Percentiles rank a stretch among this genome's conserved stretches.
phyloP scores from a whole-genome alignment of 2,888 invertebrate genomes.

The Cryptus viduatorius region DNA sequence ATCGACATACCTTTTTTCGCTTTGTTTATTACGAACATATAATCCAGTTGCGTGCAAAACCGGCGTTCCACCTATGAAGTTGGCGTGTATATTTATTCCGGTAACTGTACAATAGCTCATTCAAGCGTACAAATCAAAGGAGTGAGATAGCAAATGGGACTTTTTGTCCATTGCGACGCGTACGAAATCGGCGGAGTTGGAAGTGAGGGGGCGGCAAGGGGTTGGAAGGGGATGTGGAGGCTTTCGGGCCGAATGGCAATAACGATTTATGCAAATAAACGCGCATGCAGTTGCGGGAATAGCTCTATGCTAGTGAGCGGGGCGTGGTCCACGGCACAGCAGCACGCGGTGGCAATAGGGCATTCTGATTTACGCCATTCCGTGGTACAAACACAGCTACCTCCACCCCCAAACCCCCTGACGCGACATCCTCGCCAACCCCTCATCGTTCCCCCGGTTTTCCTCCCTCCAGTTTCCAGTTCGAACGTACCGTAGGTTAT shows the following conservation, averaged over 20 bases:
- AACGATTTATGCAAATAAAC: slow-evolving; percentile 76
- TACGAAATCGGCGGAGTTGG: neutral
- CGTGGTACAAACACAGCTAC: slow-evolving; percentile 38
- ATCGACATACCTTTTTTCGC: neutral
- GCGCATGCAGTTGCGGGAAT: slow-evolving; percentile 58
- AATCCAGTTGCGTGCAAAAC: neutral
- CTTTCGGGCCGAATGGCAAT: slow-evolving; percentile 61
- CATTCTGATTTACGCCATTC: slow-evolving; percentile 81
- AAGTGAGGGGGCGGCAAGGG: neutral
- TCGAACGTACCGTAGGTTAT: slow-evolving; percentile 76
- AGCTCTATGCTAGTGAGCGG: slow-evolving; percentile 63
- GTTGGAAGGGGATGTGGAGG: slow-evolving; percentile 1
- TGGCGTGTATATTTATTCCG: slow-evolving; percentile 46
- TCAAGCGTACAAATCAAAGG: slow-evolving; percentile 52
- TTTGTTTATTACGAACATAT: neutral
- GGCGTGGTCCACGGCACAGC: slow-evolving; percentile 60
- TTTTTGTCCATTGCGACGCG: slow-evolving; percentile 30
- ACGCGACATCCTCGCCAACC: slow-evolving; percentile 24
- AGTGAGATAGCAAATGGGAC: slow-evolving; percentile 15
- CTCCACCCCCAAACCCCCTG: neutral
- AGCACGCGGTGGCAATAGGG: slow-evolving; percentile 69
- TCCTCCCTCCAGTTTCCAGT: slow-evolving; percentile 4
- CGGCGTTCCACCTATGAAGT: neutral
- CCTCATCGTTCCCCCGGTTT: neutral
- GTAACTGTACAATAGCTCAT: slow-evolving; percentile 29